Conservation (phyloP, 2,113 vertebrate species). For the Rhodinocichla rosea region DNA sequence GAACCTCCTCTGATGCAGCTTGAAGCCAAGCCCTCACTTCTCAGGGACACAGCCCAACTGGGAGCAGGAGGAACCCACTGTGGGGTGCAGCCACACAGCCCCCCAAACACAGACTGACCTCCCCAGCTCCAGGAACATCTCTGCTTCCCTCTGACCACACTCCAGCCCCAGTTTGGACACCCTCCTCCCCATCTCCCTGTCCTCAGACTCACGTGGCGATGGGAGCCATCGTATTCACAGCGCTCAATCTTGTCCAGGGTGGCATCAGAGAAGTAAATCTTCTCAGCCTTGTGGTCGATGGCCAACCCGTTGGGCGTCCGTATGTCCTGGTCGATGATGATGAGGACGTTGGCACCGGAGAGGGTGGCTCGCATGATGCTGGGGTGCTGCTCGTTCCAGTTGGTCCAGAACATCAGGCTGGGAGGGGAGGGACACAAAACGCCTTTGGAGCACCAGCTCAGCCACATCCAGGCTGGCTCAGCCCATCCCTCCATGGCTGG, state of each 20-base stretch:
- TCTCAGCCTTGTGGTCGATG: constrained; percentile 93
- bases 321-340: constrained; percentile 92
- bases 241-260: constrained; percentile 96
- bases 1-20: background rate
- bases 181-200: background rate
- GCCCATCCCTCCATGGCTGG: no score
- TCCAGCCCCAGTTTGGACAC: background rate
- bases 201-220: constrained; percentile 83
- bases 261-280: constrained; percentile 96
- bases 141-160: rapidly evolving
- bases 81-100: background rate
- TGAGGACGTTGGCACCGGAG: constrained; percentile 87
- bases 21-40: background rate
- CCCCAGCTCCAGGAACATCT: background rate
- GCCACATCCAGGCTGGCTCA: no score
- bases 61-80: background rate
- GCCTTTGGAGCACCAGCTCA: no score
- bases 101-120: no score
- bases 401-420: constrained; percentile 99
- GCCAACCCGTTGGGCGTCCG: constrained; percentile 94
- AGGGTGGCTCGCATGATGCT: constrained; percentile 97
- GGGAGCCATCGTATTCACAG: constrained; percentile 93
- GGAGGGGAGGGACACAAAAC: background rate
- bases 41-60: rapidly evolving
- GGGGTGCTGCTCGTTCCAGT: constrained; percentile 96